Evolutionary conservation across 1,140 invertebrate genomes (phyloP).

Genomic region (Caenorhabditis inopinata): DNA sequence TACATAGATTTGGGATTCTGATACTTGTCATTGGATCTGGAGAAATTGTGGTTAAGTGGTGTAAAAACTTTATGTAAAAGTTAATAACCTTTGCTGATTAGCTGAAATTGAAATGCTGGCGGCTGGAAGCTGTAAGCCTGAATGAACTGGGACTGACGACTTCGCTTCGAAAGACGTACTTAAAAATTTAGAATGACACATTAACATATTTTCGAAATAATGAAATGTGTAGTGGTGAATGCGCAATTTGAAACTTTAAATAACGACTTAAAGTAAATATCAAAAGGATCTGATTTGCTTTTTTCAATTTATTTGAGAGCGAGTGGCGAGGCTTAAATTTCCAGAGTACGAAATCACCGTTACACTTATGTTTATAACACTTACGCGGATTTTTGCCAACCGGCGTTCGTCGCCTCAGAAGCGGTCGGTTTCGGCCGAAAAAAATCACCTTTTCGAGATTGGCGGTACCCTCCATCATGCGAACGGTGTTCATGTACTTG

Average conservation of each 20-base stretch:
- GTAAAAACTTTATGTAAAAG: neutral
- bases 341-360: too few species aligned
- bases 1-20: slow-evolving; percentile 18
- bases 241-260: neutral
- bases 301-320: too few species aligned
- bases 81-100: slow-evolving; percentile 3
- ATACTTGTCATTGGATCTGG: slow-evolving; percentile 23
- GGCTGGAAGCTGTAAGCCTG: slow-evolving; percentile 20
- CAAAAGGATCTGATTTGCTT: too few species aligned
- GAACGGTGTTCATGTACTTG: slow-evolving; percentile 8
- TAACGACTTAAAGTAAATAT: too few species aligned
- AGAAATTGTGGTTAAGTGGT: neutral
- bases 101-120: slow-evolving; percentile 28
- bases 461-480: neutral
- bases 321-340: too few species aligned
- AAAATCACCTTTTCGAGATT: neutral
- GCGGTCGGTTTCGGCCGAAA: slow-evolving; percentile 8
- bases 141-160: neutral
- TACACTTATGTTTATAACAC: too few species aligned
- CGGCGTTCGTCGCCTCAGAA: slow-evolving; percentile 26
- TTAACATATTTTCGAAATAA: too few species aligned
- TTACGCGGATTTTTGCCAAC: slow-evolving; percentile 14
- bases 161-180: slow-evolving; percentile 10
- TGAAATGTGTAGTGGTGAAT: too few species aligned
- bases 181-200: neutral